These are phyloP conservation scores for Eutrigla gurnardus DNA, from an alignment of 2,797 vertebrate species.

Conservation along the genomic window DNA sequence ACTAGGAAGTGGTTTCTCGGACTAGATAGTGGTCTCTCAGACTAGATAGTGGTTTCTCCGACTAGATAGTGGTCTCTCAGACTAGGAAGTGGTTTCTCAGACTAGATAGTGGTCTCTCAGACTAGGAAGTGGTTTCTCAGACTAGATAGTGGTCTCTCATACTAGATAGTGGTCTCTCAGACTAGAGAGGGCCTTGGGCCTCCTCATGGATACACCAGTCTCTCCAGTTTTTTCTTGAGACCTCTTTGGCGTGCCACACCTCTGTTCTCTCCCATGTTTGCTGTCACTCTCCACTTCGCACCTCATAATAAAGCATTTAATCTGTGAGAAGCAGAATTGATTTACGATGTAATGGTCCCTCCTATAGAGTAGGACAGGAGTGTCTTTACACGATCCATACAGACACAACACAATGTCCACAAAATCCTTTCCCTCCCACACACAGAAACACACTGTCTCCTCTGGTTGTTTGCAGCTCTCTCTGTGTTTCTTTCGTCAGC, in stretches of 20 bases:
- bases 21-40: conserved; percentile 27
- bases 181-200: conserved; percentile 45
- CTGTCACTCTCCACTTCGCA: conserved; percentile 14
- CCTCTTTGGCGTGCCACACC: conserved; percentile 37
- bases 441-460: not conserved
- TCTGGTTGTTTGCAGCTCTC: conserved; percentile 1
- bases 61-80: too few relatives aligned
- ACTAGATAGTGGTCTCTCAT: conserved; percentile 23
- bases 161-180: not conserved
- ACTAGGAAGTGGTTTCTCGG: conserved; percentile 35
- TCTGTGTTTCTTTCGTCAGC: conserved; percentile 11
- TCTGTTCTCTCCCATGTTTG: conserved; percentile 25
- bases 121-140: conserved; percentile 40
- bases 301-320: conserved; percentile 32
- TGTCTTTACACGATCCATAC: not conserved
- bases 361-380: not conserved
- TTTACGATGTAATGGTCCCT: conserved; percentile 17
- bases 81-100: conserved; percentile 33
- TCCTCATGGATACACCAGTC: conserved; percentile 27
- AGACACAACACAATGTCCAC: conserved; percentile 11
- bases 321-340: conserved; percentile 17
- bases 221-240: conserved; percentile 48
- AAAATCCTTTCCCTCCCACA: not conserved
- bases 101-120: conserved; percentile 27
- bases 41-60: not conserved